Conservation (phyloP, 2,888 invertebrate species). For the Macrophya alboannulata region DNA sequence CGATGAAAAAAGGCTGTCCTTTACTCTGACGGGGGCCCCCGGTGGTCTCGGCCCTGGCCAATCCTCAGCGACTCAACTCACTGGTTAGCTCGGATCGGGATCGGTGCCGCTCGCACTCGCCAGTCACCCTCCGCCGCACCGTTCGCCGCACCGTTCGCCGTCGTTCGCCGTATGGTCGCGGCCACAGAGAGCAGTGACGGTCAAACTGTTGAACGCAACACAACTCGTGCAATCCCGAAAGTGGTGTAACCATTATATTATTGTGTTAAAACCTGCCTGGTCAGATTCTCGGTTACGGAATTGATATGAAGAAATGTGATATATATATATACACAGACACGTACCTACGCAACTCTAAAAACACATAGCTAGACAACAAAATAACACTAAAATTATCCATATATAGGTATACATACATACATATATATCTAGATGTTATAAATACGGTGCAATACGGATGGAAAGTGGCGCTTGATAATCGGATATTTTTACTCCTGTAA, state of each 20-base stretch:
- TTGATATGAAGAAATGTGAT: slow-evolving; percentile 5
- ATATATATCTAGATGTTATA: slow-evolving; percentile 31
- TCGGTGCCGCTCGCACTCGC: slow-evolving; percentile 57
- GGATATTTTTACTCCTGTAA: slow-evolving; percentile 33
- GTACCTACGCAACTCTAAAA: not conserved
- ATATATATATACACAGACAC: no score
- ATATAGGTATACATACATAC: not conserved
- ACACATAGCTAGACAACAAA: not conserved
- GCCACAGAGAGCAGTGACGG: slow-evolving; percentile 64
- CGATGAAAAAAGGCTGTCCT: slow-evolving; percentile 41
- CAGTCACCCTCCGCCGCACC: slow-evolving; percentile 55
- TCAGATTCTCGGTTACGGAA: slow-evolving; percentile 46
- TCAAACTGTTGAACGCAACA: slow-evolving; percentile 65
- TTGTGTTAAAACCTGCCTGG: slow-evolving; percentile 53
- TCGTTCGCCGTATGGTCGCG: slow-evolving; percentile 58
- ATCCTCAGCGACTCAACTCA: slow-evolving; percentile 61
- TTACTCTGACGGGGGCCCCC: slow-evolving; percentile 65
- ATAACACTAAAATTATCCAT: not conserved
- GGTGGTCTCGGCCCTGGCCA: slow-evolving; percentile 68
- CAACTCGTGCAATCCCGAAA: slow-evolving; percentile 51
- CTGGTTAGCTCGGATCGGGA: slow-evolving; percentile 63
- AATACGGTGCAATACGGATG: slow-evolving; percentile 47
- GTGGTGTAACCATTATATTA: slow-evolving; percentile 42
- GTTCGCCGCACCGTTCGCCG: slow-evolving; percentile 60
- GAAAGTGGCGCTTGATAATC: slow-evolving; percentile 31